Percentiles rank a stretch among this genome's conserved stretches.
Evolutionary conservation across 2,113 vertebrate species (phyloP).

Genomic region (Xenopus borealis): DNA sequence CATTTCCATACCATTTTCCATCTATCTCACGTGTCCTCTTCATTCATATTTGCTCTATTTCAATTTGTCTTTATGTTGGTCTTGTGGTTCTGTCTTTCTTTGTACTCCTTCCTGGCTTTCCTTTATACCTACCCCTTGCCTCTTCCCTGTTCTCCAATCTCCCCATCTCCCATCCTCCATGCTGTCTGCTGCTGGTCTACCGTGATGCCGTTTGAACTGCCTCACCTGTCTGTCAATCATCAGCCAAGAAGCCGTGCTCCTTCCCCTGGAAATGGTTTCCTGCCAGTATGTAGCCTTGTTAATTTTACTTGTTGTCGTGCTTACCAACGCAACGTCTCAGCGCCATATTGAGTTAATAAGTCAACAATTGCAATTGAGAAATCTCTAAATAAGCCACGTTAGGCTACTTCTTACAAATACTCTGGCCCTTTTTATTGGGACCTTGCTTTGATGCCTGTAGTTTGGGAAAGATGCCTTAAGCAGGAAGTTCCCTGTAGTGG

Average conservation of each 20-base stretch:
- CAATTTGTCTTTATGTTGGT: slow-evolving; percentile 9
- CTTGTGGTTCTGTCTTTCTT: not conserved
- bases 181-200: slow-evolving; percentile 55
- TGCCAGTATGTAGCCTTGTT: slow-evolving; percentile 77
- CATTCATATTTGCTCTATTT: slow-evolving; percentile 12
- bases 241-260: slow-evolving; percentile 75
- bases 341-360: no score
- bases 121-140: slow-evolving; percentile 23
- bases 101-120: slow-evolving; percentile 4
- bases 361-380: no score
- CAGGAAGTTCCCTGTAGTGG: no score
- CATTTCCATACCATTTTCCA: slow-evolving; percentile 28
- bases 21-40: slow-evolving; percentile 6
- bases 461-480: no score
- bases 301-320: slow-evolving; percentile 11
- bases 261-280: slow-evolving; percentile 70
- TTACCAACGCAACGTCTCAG: not conserved
- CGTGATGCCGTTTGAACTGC: slow-evolving; percentile 72
- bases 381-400: not conserved
- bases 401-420: no score
- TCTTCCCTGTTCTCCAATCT: slow-evolving; percentile 6
- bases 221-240: slow-evolving; percentile 77
- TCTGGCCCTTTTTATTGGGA: no score
- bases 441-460: no score
- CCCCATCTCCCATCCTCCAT: slow-evolving; percentile 42